Percentiles rank a stretch among this genome's conserved stretches.
phyloP scores from a whole-genome alignment of 2,888 invertebrate genomes.

The Crossocerus cetratus region DNA sequence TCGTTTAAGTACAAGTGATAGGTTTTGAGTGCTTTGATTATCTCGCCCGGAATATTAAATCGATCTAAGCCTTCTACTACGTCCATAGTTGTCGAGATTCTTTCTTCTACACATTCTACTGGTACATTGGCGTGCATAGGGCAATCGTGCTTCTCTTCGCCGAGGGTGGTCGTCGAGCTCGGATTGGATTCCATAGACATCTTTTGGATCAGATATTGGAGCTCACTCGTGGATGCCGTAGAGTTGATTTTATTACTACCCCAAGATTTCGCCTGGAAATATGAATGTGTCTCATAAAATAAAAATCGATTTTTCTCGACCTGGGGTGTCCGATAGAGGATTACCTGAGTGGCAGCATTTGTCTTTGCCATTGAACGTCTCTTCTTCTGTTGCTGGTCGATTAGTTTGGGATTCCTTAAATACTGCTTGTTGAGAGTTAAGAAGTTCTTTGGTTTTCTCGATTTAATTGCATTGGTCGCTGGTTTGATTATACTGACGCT shows the following conservation, averaged over 20 bases:
- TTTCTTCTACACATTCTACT: conserved; percentile 49
- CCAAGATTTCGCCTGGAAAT: conserved; percentile 24
- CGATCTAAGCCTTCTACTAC: conserved; percentile 63
- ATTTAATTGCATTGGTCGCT: neutral
- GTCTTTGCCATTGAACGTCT: neutral
- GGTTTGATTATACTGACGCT: neutral
- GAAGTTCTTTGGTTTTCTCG: conserved; percentile 42
- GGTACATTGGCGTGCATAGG: conserved; percentile 59
- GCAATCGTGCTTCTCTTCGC: conserved; percentile 47
- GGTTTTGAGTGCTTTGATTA: conserved; percentile 63
- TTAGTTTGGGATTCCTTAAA: conserved; percentile 33
- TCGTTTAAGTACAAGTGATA: conserved; percentile 60
- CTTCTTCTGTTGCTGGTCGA: conserved; percentile 11
- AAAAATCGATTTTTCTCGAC: neutral
- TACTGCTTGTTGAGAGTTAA: conserved; percentile 45
- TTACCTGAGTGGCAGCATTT: neutral
- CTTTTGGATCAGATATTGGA: conserved; percentile 63
- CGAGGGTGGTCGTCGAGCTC: conserved; percentile 25
- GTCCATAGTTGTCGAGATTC: conserved; percentile 51
- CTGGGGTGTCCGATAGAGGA: neutral
- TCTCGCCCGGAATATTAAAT: conserved; percentile 62
- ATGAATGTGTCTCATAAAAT: neutral
- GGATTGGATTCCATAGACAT: conserved; percentile 49
- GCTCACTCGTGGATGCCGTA: conserved; percentile 55
- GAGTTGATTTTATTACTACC: conserved; percentile 13